These are phyloP conservation scores for Neogale vison DNA, from an alignment of 2,113 vertebrate genomes.

Conservation along the genomic window DNA sequence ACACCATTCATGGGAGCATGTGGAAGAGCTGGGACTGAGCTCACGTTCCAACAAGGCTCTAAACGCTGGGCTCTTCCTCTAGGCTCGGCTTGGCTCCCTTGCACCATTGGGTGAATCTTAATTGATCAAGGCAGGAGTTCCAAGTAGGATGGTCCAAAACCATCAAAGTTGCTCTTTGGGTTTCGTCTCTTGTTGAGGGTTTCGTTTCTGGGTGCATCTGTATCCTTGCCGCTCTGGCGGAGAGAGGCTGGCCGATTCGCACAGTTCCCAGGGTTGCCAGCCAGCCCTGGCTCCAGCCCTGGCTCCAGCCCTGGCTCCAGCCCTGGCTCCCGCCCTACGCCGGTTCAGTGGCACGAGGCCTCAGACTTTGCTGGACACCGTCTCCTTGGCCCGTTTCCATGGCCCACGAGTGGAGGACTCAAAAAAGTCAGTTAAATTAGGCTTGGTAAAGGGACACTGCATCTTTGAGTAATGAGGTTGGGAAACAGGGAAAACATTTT, in stretches of 20 bases:
- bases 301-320: not conserved
- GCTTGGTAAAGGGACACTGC: conserved; percentile 81
- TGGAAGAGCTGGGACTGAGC: not conserved
- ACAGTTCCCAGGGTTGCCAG: fast-evolving
- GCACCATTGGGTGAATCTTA: fast-evolving
- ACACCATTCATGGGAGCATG: fast-evolving
- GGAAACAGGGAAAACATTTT: conserved; percentile 86
- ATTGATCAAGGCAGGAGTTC: not conserved
- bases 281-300: not conserved
- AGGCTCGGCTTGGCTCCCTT: not conserved
- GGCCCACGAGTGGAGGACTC: conserved; percentile 34
- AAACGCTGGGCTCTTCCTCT: fast-evolving
- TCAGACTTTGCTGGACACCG: not conserved
- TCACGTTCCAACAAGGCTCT: not conserved
- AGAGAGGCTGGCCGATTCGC: not conserved
- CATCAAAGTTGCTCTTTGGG: not conserved
- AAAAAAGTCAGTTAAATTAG: conserved; percentile 81
- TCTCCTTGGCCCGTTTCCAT: conserved; percentile 26
- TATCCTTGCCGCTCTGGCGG: not conserved
- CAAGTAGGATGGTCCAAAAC: not conserved
- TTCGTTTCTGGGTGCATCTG: conserved; percentile 46
- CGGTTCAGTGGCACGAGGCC: not conserved
- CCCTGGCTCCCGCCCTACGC: no score
- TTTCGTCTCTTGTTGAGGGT: not conserved
- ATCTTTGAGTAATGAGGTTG: conserved; percentile 87